These are phyloP conservation scores for Heteropelma amictum DNA, from an alignment of 2,888 invertebrate species.

Conservation along the genomic window DNA sequence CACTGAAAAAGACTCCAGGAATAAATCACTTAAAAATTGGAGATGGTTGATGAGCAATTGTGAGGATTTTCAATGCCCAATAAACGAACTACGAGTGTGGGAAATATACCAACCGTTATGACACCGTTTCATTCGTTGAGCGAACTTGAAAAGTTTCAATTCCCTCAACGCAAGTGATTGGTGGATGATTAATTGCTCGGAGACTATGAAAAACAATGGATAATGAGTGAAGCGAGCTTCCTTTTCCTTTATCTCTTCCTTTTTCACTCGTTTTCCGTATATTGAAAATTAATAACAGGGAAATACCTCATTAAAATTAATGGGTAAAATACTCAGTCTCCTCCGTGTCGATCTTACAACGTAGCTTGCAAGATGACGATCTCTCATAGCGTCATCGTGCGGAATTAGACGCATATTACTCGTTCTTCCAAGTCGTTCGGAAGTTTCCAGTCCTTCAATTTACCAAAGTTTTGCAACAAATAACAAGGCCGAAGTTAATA, in stretches of 20 bases:
- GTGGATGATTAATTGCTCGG: too few species aligned
- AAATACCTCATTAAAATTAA: slow-evolving; percentile 18
- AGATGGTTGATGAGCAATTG: neutral
- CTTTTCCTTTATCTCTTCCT: neutral
- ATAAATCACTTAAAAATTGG: neutral
- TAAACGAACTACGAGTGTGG: too few species aligned
- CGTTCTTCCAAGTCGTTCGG: neutral
- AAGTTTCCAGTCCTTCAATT: neutral
- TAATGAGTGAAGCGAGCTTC: too few species aligned
- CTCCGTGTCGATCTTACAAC: neutral
- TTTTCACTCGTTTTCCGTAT: neutral
- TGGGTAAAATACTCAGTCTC: slow-evolving; percentile 12
- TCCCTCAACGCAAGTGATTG: too few species aligned
- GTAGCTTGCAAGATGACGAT: slow-evolving; percentile 11
- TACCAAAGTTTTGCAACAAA: neutral
- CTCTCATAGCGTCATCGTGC: slow-evolving; percentile 25
- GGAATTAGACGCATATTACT: slow-evolving; percentile 14
- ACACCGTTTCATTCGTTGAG: too few species aligned
- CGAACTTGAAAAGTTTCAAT: too few species aligned
- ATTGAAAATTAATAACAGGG: neutral
- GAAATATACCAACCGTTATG: too few species aligned
- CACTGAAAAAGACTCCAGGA: slow-evolving; percentile 23
- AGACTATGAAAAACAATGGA: too few species aligned
- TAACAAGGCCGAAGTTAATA: slow-evolving; percentile 9
- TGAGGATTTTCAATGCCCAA: too few species aligned